A percentile compares a stretch with the other conserved stretches of the same genome.
These are phyloP conservation scores for Antechinus stuartii DNA, from an alignment of 2,113 vertebrate species.

Conservation along the genomic window DNA sequence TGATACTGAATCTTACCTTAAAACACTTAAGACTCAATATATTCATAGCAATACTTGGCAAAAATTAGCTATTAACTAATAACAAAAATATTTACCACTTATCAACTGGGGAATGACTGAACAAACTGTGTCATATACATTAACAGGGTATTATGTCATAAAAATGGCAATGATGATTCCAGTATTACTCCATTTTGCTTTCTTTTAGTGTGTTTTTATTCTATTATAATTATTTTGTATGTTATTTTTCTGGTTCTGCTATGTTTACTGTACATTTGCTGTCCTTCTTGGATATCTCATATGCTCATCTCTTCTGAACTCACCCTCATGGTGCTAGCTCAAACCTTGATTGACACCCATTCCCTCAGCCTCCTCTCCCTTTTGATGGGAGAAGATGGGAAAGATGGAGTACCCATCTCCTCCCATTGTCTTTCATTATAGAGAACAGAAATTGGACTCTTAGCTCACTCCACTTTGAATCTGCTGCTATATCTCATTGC, in stretches of 20 bases:
- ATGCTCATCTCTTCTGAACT: background rate
- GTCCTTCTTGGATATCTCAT: background rate
- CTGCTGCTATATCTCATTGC: background rate
- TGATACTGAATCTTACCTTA: background rate
- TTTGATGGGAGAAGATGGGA: background rate
- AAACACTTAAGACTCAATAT: background rate
- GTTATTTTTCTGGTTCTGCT: too few relatives aligned
- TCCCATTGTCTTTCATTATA: background rate
- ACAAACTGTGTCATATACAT: background rate
- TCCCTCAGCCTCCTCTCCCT: background rate
- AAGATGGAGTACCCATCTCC: background rate
- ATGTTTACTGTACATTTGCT: background rate
- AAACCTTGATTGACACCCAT: background rate
- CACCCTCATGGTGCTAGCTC: background rate
- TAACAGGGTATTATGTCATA: background rate
- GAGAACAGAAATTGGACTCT: background rate
- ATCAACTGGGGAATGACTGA: background rate
- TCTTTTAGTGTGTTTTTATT: too few relatives aligned
- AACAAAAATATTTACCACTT: background rate
- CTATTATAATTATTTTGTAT: too few relatives aligned
- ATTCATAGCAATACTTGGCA: background rate
- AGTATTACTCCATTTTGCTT: background rate
- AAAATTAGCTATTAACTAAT: background rate
- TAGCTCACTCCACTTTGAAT: background rate
- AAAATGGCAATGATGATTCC: background rate